Base-by-base conservation (phyloP, 92 coral and sea anemone species). In the Palythoa grandiflora region DNA sequence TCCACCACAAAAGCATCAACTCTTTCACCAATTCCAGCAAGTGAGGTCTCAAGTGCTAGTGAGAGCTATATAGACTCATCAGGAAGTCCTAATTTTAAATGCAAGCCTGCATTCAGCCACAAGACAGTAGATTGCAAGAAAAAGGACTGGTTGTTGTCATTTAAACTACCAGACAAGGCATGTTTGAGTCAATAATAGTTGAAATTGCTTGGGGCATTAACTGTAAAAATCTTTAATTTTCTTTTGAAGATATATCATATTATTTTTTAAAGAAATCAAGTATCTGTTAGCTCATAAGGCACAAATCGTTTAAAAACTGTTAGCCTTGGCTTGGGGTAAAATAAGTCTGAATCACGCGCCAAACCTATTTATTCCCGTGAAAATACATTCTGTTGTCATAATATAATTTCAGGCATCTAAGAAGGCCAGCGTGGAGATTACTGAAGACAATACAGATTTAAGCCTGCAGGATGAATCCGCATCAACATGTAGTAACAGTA, bases 291-390 rank as follows among this genome's bases (percentile, higher is more conserved):
- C 1, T 1, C 47, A 40, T 40, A 1, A 40, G 47, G 47, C 47
- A 40, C 47, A 40, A 40, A 40, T 40, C 47, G 47, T 40, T 40
- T 40, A 1, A 40, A 1, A 40, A 40, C 47, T 40, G 47, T 40
- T 40, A 40, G 47, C 47, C 47, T 40, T 2, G n/a, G n/a, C n/a
- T 21, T 52, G 16, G 39, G 38, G 38, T 78, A 44, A 17, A 78
- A 68, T 78, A 78, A 47, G 48, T 52, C 83, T 78, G 48, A 52
- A 55, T 20, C 66, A 59, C 4, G 73, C 66, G 73, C 85, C 19
- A 80, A 80, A 55, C 71, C 55, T 28, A 57, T 80, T 80, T 68
- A 68, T 80, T 80, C 14, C 51, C 44, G 54, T 36, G 60, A 76
- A 51, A 76, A 47, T 76, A 76, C 52, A 6, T 28, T 38, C 1